Percentiles rank a stretch among this genome's conserved stretches.
These are phyloP conservation scores for Artibeus jamaicensis DNA, from an alignment of 2,797 vertebrate species.

Conservation along the genomic window DNA sequence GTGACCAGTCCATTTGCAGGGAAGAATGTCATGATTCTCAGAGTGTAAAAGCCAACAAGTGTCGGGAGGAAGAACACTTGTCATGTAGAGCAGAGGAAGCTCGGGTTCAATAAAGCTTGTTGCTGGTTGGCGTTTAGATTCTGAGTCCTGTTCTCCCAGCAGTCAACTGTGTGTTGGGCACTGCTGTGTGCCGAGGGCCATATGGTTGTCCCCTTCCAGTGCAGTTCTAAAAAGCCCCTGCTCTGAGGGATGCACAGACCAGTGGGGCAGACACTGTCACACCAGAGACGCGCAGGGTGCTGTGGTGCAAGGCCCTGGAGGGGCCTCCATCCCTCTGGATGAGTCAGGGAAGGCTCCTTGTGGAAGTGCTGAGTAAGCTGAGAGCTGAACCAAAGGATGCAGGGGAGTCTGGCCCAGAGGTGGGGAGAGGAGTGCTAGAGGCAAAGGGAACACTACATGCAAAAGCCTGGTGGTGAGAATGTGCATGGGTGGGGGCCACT, in stretches of 20 bases:
- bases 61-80: neutral
- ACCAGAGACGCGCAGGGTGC: neutral
- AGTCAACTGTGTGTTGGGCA: neutral
- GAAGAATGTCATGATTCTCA: neutral
- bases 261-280: neutral
- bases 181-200: neutral
- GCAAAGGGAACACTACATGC: neutral
- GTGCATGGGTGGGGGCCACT: neutral
- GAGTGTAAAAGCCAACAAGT: neutral
- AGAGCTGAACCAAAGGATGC: neutral
- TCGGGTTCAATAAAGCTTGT: neutral
- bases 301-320: too few relatives aligned
- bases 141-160: neutral
- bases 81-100: neutral
- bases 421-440: neutral
- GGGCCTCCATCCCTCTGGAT: neutral
- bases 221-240: neutral
- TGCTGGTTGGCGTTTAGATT: neutral
- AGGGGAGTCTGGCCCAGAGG: neutral
- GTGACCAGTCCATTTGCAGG: neutral
- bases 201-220: neutral
- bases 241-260: neutral
- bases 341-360: neutral
- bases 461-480: neutral
- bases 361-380: neutral